These are phyloP conservation scores for Sarcophaga rosellei DNA, from an alignment of 2,888 invertebrate species.

Conservation along the genomic window DNA sequence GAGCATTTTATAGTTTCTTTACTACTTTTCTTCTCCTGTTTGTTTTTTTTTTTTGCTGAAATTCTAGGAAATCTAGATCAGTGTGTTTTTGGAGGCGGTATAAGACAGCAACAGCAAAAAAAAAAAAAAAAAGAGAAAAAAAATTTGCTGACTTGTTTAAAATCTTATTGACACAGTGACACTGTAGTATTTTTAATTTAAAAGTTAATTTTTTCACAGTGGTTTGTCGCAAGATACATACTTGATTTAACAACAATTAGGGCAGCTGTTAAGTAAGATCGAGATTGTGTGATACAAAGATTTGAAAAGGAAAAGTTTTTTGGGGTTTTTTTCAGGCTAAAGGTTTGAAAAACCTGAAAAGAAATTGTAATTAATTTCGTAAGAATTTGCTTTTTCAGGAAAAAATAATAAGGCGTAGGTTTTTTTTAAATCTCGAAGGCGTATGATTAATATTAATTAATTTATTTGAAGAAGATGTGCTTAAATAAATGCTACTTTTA, in stretches of 20 bases:
- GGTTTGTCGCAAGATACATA: not conserved
- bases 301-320: conserved; percentile 19
- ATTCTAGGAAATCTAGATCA: conserved; percentile 56
- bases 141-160: not conserved
- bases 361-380: not conserved
- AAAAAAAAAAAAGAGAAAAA: not conserved
- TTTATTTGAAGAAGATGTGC: too few species aligned
- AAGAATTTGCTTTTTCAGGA: too few species aligned
- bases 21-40: not conserved
- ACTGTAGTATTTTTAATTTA: not conserved
- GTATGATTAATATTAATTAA: conserved; percentile 14
- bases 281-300: not conserved
- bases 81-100: conserved; percentile 26
- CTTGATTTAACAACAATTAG: conserved; percentile 25
- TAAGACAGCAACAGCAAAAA: not conserved
- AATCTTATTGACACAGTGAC: conserved; percentile 48
- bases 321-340: too few species aligned
- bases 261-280: not conserved
- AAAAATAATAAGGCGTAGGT: too few species aligned
- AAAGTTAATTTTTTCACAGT: not conserved
- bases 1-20: conserved; percentile 27
- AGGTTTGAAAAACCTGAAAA: not conserved
- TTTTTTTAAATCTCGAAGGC: not conserved
- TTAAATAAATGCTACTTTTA: too few species aligned
- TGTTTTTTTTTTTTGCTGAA: not conserved